These are phyloP conservation scores for Phalacrocorax aristotelis DNA, from an alignment of 2,113 vertebrate species.

Conservation along the genomic window DNA sequence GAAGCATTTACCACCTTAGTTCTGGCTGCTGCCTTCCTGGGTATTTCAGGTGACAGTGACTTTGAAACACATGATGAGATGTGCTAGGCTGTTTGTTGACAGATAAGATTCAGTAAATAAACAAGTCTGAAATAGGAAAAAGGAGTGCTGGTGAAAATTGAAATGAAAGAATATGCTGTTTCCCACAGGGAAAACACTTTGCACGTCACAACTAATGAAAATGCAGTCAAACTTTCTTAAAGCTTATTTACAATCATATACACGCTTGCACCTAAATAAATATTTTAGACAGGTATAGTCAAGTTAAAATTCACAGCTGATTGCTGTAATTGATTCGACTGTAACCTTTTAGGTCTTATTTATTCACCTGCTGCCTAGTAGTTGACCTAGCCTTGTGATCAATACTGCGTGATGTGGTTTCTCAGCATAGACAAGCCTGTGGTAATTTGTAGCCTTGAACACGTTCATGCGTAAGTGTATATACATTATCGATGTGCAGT, in stretches of 20 bases:
- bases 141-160: background rate
- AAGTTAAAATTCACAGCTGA: background rate
- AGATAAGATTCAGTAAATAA: background rate
- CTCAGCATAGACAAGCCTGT: background rate
- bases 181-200: background rate
- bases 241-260: background rate
- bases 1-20: background rate
- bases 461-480: fast-evolving
- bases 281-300: background rate
- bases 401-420: background rate
- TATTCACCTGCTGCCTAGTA: background rate
- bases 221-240: background rate
- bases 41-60: background rate
- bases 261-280: background rate
- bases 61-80: background rate
- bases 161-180: background rate
- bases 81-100: background rate
- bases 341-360: background rate
- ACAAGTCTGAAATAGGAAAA: background rate
- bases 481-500: background rate
- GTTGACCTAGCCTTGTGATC: background rate
- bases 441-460: background rate
- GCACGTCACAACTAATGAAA: background rate
- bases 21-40: background rate
- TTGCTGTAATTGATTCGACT: background rate